phyloP scores from a whole-genome alignment of 2,888 invertebrate species.

The Tryphoninae sp. region DNA sequence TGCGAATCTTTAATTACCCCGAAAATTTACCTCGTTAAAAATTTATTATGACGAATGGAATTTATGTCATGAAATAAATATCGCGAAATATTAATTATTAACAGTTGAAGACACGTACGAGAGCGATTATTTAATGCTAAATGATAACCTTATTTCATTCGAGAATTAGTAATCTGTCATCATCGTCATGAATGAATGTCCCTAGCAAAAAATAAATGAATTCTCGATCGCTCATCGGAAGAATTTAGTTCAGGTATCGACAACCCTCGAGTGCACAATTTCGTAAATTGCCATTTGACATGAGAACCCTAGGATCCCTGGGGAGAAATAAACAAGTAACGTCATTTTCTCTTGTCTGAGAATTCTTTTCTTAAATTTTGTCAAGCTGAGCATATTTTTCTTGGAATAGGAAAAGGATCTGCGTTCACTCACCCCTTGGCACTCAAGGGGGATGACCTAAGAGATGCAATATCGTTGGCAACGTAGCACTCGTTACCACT shows the following conservation, averaged over 20 bases:
- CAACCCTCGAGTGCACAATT: neutral
- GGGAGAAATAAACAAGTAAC: neutral
- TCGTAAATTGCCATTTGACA: neutral
- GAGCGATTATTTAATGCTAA: neutral
- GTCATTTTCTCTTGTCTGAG: neutral
- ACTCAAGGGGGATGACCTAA: neutral
- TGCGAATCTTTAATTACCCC: constrained; percentile 18
- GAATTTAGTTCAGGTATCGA: neutral
- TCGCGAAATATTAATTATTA: neutral
- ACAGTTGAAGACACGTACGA: neutral
- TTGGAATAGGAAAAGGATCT: neutral
- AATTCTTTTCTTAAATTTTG: neutral
- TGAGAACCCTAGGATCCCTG: neutral
- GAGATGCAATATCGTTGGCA: constrained; percentile 35
- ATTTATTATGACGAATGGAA: neutral
- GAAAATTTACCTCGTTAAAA: neutral
- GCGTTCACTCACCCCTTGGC: neutral
- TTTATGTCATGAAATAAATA: neutral
- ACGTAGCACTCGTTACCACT: neutral
- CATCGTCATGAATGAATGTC: constrained; percentile 16
- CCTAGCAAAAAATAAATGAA: neutral
- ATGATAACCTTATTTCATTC: neutral
- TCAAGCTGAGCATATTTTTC: neutral
- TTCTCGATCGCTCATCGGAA: neutral
- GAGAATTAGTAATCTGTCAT: constrained; percentile 14